phyloP scores from a whole-genome alignment of 2,797 vertebrate genomes.

The Brachymystax lenok region DNA sequence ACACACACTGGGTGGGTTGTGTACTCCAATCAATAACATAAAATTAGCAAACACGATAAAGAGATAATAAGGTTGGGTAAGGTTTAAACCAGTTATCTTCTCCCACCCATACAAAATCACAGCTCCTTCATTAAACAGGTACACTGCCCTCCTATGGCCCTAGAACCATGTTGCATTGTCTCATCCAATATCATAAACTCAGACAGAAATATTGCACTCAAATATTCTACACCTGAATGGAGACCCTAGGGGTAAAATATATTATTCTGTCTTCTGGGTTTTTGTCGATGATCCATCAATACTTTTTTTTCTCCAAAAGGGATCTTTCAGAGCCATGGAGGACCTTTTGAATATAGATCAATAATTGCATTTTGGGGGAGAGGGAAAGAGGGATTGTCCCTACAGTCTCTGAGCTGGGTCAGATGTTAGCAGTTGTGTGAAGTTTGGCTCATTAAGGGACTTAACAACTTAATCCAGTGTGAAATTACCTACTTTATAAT shows the following conservation, averaged over 20 bases:
- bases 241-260: neutral
- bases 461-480: neutral
- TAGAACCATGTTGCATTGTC: too few species aligned
- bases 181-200: too few species aligned
- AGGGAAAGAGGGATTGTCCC: neutral
- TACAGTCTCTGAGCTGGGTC: conserved; percentile 14
- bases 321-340: conserved; percentile 39
- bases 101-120: too few species aligned
- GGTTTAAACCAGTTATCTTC: too few species aligned
- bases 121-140: too few species aligned
- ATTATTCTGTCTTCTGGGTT: neutral
- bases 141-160: too few species aligned
- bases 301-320: conserved; percentile 39
- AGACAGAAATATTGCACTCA: neutral
- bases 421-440: conserved; percentile 12
- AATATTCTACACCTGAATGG: neutral
- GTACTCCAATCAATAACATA: too few species aligned
- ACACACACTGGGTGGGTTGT: too few species aligned
- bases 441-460: conserved; percentile 23
- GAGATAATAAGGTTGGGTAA: too few species aligned
- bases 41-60: too few species aligned
- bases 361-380: conserved; percentile 48
- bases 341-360: conserved; percentile 57
- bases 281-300: conserved; percentile 49
- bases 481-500: neutral